Base-by-base conservation (phyloP, 2,888 invertebrate genomes). In the Drosophila eohydei region DNA sequence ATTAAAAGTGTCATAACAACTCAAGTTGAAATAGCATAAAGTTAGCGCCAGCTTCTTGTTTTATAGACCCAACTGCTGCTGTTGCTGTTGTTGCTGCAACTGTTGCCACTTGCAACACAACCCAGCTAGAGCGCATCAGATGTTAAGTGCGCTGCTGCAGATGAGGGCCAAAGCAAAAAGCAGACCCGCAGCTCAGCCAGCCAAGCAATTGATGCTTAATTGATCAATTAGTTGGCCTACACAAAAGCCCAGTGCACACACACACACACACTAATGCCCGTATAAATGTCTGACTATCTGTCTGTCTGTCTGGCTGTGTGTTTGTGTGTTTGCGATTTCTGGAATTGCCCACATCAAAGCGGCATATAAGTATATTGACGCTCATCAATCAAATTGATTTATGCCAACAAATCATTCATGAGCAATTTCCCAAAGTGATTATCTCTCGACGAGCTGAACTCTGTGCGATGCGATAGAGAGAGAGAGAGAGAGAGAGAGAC, bases 1-100 rank as follows among this genome's bases (percentile, higher is more conserved):
- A 91, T 92, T 91, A 90, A 91, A 91, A 91, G 90, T 92, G 92
- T 92, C 91, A 92, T 91, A 91, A 90, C 91, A 91, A 91, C 91
- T 90, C 85, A 85, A 85, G 82, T 85, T 85, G 87, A 82, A 85
- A 87, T 85, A 87, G 84, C 84, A 75, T 57, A 85, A 85, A 85
- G 73, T 85, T 85, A 87, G 73, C 71, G 74, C 69, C 72, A 78
- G 71, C 74, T 78, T 64, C 71, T 79, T 80, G 83, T 83, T 80
- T 75, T 70, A 80, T 75, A 74, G 69, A 71, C 67, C 59, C 51
- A 70, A 58, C 62, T 73, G 68, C 48, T 76, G 58, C 59, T 64
- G 14, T 7, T 34, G 32, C 16, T 44, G 28, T 26, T 55, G 16
- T 4, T 43, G 34, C 36, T 69, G 58, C 64, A 70, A 70, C 66